Evolutionary conservation across 2,888 invertebrate genomes (phyloP).

Genomic region (Sinelater perroti): DNA sequence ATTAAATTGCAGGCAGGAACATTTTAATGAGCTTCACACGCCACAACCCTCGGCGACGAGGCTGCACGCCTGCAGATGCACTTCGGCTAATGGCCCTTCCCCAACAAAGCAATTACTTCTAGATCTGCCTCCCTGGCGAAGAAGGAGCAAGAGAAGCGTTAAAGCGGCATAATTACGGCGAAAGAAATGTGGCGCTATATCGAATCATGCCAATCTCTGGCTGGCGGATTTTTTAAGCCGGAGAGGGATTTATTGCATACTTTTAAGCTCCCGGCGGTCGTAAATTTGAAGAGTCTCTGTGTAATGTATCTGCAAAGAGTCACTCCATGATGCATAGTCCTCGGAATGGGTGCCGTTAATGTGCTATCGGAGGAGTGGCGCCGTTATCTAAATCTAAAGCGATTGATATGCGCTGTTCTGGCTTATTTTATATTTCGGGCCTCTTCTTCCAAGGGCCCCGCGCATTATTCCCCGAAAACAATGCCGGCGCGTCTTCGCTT

Average conservation of each 20-base stretch:
- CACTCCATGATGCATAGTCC: constrained; percentile 57
- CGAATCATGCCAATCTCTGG: constrained; percentile 57
- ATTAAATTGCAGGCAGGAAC: too few species aligned
- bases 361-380: constrained; percentile 43
- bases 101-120: constrained; percentile 21
- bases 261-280: constrained; percentile 62
- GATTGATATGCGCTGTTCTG: constrained; percentile 40
- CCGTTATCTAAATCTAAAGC: constrained; percentile 45
- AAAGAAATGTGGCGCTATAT: constrained; percentile 47
- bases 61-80: neutral
- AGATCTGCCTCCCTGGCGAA: constrained; percentile 27
- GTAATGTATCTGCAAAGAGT: constrained; percentile 56
- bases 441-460: constrained; percentile 31
- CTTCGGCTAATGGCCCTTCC: neutral
- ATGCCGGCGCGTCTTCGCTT: constrained; percentile 6
- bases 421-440: constrained; percentile 37
- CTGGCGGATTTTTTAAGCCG: constrained; percentile 58
- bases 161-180: constrained; percentile 34
- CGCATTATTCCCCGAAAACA: constrained; percentile 35
- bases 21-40: too few species aligned
- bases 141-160: constrained; percentile 40
- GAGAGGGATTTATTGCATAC: constrained; percentile 61
- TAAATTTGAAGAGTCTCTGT: constrained; percentile 59
- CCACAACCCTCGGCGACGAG: too few species aligned
- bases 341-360: constrained; percentile 47